Evolutionary conservation across 2,113 vertebrate genomes (phyloP).

Genomic region (Grus americana): DNA sequence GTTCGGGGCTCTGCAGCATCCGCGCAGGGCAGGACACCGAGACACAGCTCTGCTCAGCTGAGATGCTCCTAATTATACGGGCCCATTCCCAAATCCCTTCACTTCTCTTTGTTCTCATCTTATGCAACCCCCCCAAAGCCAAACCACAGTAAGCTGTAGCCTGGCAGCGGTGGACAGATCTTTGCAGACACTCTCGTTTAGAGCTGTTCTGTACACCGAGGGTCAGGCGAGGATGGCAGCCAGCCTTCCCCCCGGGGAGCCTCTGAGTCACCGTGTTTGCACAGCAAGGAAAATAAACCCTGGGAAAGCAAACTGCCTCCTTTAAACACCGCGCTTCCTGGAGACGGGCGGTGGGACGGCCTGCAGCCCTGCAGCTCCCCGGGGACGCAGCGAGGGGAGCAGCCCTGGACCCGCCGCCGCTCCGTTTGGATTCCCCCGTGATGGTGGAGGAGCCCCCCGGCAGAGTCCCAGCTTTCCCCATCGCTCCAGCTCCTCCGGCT

Average conservation of each 20-base stretch:
- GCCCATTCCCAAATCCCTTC: neutral
- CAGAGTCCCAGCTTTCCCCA: neutral
- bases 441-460: neutral
- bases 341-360: neutral
- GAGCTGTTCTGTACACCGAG: fast-evolving
- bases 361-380: neutral
- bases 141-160: too few relatives aligned
- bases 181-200: neutral
- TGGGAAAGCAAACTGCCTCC: neutral
- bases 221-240: neutral
- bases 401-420: neutral
- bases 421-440: neutral
- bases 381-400: neutral
- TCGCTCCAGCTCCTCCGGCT: neutral
- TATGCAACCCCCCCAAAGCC: neutral
- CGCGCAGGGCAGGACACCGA: fast-evolving
- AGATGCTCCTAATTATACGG: neutral
- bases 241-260: neutral
- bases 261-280: neutral
- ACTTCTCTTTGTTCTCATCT: neutral
- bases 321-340: neutral
- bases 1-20: neutral
- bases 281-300: neutral
- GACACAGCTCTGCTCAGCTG: fast-evolving
- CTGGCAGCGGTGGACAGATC: fast-evolving